Evolutionary conservation across 2,113 vertebrate genomes (phyloP).

Genomic region (Rhineura floridana): DNA sequence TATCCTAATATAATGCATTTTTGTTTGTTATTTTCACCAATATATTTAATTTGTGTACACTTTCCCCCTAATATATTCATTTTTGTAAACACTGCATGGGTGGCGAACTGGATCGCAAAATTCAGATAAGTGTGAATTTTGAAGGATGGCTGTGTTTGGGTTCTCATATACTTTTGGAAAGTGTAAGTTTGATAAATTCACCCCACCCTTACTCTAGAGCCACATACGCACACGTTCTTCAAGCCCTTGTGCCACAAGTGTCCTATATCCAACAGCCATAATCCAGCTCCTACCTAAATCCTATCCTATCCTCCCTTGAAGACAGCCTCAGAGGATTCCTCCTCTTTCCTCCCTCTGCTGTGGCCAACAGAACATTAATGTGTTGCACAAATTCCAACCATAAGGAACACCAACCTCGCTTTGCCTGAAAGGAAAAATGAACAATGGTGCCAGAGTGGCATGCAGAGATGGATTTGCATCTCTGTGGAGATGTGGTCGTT

Average conservation of each 20-base stretch:
- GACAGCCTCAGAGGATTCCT: rapidly evolving
- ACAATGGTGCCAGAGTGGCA: neutral
- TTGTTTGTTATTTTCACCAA: too few species aligned
- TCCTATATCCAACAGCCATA: neutral
- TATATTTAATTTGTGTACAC: too few species aligned
- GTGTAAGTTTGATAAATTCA: too few species aligned
- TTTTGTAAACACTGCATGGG: too few species aligned
- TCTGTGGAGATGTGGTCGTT: neutral
- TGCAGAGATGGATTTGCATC: neutral
- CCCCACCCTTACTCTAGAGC: too few species aligned
- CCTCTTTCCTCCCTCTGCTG: neutral
- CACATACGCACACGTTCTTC: neutral
- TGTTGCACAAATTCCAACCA: neutral
- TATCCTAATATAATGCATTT: too few species aligned
- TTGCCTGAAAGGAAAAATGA: neutral
- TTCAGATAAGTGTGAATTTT: too few species aligned
- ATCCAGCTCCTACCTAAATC: rapidly evolving
- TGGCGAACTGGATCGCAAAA: too few species aligned
- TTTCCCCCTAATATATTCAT: too few species aligned
- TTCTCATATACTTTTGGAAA: too few species aligned
- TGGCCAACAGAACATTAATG: neutral
- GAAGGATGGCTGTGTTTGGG: too few species aligned
- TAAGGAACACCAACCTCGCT: neutral
- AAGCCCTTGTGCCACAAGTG: neutral
- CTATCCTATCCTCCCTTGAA: neutral